Base-by-base conservation (phyloP, 1,140 invertebrate species). In the Capitella teleta region DNA sequence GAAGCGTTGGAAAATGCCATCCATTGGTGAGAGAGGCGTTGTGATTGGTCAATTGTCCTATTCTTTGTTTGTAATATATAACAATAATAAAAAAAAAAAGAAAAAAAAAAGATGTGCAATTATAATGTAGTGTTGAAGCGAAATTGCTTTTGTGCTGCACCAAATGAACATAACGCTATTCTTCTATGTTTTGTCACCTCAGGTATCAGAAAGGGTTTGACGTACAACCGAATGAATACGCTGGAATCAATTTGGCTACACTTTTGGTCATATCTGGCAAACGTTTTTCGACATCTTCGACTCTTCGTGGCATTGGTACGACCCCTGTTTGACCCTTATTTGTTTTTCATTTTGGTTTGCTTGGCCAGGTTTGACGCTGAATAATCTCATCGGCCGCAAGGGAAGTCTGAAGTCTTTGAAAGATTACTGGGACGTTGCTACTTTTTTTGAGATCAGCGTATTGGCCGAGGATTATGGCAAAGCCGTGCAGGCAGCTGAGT, bases 351-450 rank as follows among this genome's bases (percentile, higher is more conserved):
- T n/a, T n/a, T n/a, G n/a, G n/a, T n/a, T n/a, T n/a, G n/a, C n/a
- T n/a, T n/a, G n/a, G n/a, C n/a, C 58, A 82, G 88, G 85, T 49
- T 88, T 96, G 79, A 85, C 92, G 3, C 71, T 99, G 40, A 98
- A 98, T 70, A 95, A 95, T 76, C 76, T 98, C 37, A 97, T 99
- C 65, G 95, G 96, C 0, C 89, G 93, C 64, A 98, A 98, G 72
- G 95, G 95, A 19, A 93, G 87, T 66, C 70, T 99, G 16, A 82
- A 82, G 0, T 88, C 86, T 18, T 72, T 98, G 2, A 86, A 85
- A 60, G 94, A 98, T 63, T 99, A 99, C 66, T 99, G 96, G 96
- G 93, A 96, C 74, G 92, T 98, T 5, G 96, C 96, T 0, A 98
- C 94, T 1, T 98, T 97, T 74, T 98, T 99, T 73, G 96, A 99